Evolutionary conservation across 2,888 invertebrate genomes (phyloP).

Genomic region (Exephanes ischioxanthus): DNA sequence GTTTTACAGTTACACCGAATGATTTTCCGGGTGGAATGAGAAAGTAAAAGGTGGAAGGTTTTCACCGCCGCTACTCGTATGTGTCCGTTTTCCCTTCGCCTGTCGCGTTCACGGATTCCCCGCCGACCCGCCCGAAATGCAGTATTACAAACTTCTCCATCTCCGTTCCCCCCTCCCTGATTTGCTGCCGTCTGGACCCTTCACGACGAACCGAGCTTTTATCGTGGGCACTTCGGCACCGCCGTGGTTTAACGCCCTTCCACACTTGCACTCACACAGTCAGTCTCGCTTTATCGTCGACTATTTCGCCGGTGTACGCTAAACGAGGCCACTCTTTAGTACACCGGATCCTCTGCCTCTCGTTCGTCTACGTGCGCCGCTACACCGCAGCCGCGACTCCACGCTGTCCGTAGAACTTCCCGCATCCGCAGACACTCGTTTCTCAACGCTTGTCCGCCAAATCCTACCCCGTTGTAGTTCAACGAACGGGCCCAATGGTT

Average conservation of each 20-base stretch:
- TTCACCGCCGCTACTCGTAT: not conserved
- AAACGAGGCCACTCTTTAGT: slow-evolving; percentile 76
- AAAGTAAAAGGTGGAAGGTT: not conserved
- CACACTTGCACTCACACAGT: slow-evolving; percentile 69
- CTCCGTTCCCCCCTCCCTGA: slow-evolving; percentile 42
- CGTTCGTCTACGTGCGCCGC: slow-evolving; percentile 31
- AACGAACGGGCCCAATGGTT: slow-evolving; percentile 37
- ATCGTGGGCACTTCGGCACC: slow-evolving; percentile 70
- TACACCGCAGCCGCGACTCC: not conserved
- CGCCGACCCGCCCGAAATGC: not conserved
- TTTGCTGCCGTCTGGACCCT: slow-evolving; percentile 48
- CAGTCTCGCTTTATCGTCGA: slow-evolving; percentile 72
- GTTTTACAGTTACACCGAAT: slow-evolving; percentile 25
- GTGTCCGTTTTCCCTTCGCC: not conserved
- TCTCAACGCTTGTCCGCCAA: slow-evolving; percentile 33
- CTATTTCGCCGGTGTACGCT: slow-evolving; percentile 69
- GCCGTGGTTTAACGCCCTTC: slow-evolving; percentile 73
- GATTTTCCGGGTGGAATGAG: not conserved
- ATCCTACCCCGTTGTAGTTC: not conserved
- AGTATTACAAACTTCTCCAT: slow-evolving; percentile 54
- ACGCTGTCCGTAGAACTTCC: slow-evolving; percentile 5
- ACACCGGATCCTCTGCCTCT: slow-evolving; percentile 65
- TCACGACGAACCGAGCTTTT: slow-evolving; percentile 69
- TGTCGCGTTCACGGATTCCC: not conserved
- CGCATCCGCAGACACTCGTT: slow-evolving; percentile 34